Conservation (phyloP, 1,140 invertebrate species). For the Charaxes varanes region DNA sequence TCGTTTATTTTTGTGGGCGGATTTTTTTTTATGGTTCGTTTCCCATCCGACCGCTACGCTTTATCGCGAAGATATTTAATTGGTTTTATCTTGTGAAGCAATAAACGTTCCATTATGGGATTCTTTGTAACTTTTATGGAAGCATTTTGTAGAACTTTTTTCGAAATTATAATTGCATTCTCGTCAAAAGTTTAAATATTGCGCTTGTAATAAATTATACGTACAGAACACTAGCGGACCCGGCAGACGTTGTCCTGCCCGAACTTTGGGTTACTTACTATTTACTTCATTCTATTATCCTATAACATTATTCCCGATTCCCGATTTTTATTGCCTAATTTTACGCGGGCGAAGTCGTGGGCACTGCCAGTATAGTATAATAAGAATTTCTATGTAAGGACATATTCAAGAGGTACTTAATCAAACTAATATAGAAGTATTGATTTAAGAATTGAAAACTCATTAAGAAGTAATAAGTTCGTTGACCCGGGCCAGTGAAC, state of each 20-base stretch:
- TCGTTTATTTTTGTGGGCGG: constrained; percentile 54
- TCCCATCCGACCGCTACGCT: constrained; percentile 34
- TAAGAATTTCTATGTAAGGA: too few species aligned
- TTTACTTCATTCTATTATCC: too few species aligned
- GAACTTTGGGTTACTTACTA: too few species aligned
- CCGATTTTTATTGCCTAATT: too few species aligned
- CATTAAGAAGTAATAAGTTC: constrained; percentile 21
- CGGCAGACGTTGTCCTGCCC: too few species aligned
- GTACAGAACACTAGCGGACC: too few species aligned
- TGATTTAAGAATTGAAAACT: constrained; percentile 13
- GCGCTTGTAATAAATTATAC: background rate
- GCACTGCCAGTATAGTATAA: too few species aligned
- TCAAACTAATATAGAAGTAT: background rate
- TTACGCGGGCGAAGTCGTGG: too few species aligned
- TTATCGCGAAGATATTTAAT: constrained; percentile 46
- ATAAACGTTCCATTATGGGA: constrained; percentile 17
- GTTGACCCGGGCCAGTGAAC: constrained; percentile 11
- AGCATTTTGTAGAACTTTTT: constrained; percentile 1
- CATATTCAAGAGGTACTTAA: too few species aligned
- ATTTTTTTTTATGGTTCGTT: constrained; percentile 57
- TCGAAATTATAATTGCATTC: background rate
- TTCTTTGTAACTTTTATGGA: constrained; percentile 21
- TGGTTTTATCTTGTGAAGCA: constrained; percentile 22
- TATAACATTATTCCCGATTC: too few species aligned
- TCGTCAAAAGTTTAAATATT: constrained; percentile 2